Base-by-base conservation (phyloP, 1,140 invertebrate genomes). In the Bilobella aurantiaca region DNA sequence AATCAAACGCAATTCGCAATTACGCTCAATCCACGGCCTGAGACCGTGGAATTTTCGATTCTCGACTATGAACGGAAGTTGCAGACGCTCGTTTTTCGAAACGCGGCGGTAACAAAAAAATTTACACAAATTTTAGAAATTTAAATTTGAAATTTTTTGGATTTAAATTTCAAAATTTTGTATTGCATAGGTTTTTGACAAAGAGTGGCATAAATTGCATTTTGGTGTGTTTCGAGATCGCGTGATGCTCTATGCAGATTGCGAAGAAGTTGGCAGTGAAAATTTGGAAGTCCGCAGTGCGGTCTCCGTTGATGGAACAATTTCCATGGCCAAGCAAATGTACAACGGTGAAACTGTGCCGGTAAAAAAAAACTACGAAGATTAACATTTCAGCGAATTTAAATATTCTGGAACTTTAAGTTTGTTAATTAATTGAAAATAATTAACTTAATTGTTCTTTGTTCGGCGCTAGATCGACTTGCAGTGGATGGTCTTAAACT, bases 131-230 rank as follows among this genome's bases (percentile, higher is more conserved):
- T 18, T 27, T 42, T 42, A 8, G 30, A 42, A 1, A 58, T 18
- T 62, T 57, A 14, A 2, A 58, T 53, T 73, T 59, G 63, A 63
- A n/a, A n/a, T n/a, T n/a, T n/a, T n/a, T n/a, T n/a, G n/a, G n/a
- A n/a, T n/a, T n/a, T n/a, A n/a, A n/a, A n/a, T n/a, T n/a, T 63
- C 79, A 79, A 42, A n/a, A 5, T 75, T 12, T 56, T 56, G 12
- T 16, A 16, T 56, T 56, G 23, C 21, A 28, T 21, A 88, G 85
- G 77, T 89, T n/a, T 89, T 90, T 74, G 82, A 85, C 70, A 82
- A 81, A 61, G 82, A 84, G 53, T 91, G 88, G 89, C 88, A 91
- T 73, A 91, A 91, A 78, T 78, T 91, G 3, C 86, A 90, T 73
- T 81, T 90, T 64, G 85, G 86, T 1, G 81, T 90, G 1, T 85